Conservation (phyloP, 2,113 vertebrate species). For the Carassius gibelio region DNA sequence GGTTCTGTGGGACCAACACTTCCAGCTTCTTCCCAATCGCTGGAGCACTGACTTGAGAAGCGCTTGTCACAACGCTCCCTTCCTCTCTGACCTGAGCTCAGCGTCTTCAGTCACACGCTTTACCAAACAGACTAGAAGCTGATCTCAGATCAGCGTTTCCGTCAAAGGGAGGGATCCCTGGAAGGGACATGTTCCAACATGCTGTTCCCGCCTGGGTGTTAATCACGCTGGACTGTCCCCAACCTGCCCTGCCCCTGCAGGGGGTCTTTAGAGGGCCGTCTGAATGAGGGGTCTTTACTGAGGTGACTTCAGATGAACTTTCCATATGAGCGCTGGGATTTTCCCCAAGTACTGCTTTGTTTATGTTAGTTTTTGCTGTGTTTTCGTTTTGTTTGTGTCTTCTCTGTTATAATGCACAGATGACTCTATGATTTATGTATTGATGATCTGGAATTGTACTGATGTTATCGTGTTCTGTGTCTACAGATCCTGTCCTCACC, state of each 20-base stretch:
- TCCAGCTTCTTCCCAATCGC: slow-evolving; percentile 62
- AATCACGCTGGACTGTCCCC: slow-evolving; percentile 62
- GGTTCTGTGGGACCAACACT: slow-evolving; percentile 62
- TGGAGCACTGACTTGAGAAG: slow-evolving; percentile 45
- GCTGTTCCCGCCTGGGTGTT: slow-evolving; percentile 58
- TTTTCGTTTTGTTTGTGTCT: background rate
- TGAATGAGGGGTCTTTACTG: slow-evolving; percentile 36
- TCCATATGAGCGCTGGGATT: slow-evolving; percentile 68
- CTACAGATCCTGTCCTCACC: slow-evolving; percentile 46
- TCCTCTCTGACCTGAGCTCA: slow-evolving; percentile 40
- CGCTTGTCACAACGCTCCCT: background rate
- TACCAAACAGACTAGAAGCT: slow-evolving; percentile 10
- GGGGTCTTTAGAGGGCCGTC: slow-evolving; percentile 41
- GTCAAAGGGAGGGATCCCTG: background rate
- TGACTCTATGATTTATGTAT: background rate
- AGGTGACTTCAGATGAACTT: slow-evolving; percentile 62
- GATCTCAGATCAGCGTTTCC: slow-evolving; percentile 28
- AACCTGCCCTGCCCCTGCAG: slow-evolving; percentile 58
- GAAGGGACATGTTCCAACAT: slow-evolving; percentile 50
- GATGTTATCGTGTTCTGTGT: background rate
- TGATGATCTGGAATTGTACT: background rate
- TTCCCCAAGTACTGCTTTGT: slow-evolving; percentile 20
- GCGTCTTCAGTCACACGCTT: background rate
- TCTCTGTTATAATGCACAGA: background rate
- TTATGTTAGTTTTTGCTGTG: slow-evolving; percentile 41